Evolutionary conservation across 2,797 vertebrate species (phyloP).

Genomic region (Protosalanx chinensis): DNA sequence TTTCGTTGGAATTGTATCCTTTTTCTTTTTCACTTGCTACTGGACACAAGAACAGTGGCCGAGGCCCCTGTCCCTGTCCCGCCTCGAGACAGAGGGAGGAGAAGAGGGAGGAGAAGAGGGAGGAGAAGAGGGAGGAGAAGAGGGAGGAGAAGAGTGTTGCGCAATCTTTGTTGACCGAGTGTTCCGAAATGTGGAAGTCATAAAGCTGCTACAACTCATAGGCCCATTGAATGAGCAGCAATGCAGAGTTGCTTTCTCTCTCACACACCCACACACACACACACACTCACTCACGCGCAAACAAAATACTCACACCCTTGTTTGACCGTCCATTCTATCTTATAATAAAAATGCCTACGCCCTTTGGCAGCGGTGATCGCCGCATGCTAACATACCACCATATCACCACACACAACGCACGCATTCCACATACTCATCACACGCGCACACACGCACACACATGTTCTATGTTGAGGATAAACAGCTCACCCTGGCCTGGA

Average conservation of each 20-base stretch:
- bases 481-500: not conserved
- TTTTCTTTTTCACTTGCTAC: not conserved
- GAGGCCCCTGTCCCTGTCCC: slow-evolving; percentile 31
- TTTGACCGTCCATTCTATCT: not conserved
- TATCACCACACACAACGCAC: not conserved
- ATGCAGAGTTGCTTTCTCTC: not conserved
- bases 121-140: slow-evolving; percentile 47
- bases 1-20: not conserved
- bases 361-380: not conserved
- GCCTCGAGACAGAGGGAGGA: slow-evolving; percentile 12
- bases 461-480: not conserved
- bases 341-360: not conserved
- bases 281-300: not conserved
- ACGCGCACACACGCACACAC: not conserved
- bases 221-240: too few relatives aligned
- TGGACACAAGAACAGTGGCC: not conserved
- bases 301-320: slow-evolving; percentile 12
- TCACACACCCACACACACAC: not conserved
- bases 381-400: not conserved
- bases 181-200: slow-evolving; percentile 17
- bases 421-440: not conserved
- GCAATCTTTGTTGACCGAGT: not conserved
- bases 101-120: not conserved
- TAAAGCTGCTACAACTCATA: not conserved
- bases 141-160: too few relatives aligned